Evolutionary conservation across 2,113 vertebrate genomes (phyloP).

Genomic region (Rhizomys pruinosus): DNA sequence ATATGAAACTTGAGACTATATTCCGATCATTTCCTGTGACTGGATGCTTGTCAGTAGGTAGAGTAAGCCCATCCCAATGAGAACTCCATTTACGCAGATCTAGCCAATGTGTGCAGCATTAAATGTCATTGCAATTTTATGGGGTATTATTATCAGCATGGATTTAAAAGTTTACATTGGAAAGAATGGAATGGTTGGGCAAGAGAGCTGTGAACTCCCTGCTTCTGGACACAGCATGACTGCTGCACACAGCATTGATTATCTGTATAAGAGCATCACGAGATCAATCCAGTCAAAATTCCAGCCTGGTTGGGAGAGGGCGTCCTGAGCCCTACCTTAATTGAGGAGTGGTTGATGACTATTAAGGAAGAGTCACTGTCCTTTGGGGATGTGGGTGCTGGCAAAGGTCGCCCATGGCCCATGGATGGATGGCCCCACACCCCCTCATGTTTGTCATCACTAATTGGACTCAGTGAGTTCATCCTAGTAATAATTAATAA

Average conservation of each 20-base stretch:
- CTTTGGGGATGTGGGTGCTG: not conserved
- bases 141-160: not conserved
- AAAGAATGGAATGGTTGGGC: not conserved
- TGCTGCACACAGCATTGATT: too few relatives aligned
- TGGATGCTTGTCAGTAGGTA: not conserved
- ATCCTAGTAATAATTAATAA: not conserved
- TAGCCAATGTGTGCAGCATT: not conserved
- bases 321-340: not conserved
- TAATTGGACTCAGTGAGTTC: not conserved
- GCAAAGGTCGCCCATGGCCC: too few relatives aligned
- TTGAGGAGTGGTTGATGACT: not conserved
- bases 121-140: not conserved
- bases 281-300: not conserved
- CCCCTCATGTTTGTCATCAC: not conserved
- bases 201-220: not conserved
- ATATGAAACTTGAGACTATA: not conserved
- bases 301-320: not conserved
- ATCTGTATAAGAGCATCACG: not conserved
- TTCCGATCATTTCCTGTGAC: not conserved
- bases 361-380: not conserved
- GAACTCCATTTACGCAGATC: too few relatives aligned
- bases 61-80: not conserved
- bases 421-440: not conserved
- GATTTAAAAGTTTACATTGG: not conserved
- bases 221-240: not conserved